phyloP scores from a whole-genome alignment of 2,888 invertebrate species.

The Ormyrus labotus region DNA sequence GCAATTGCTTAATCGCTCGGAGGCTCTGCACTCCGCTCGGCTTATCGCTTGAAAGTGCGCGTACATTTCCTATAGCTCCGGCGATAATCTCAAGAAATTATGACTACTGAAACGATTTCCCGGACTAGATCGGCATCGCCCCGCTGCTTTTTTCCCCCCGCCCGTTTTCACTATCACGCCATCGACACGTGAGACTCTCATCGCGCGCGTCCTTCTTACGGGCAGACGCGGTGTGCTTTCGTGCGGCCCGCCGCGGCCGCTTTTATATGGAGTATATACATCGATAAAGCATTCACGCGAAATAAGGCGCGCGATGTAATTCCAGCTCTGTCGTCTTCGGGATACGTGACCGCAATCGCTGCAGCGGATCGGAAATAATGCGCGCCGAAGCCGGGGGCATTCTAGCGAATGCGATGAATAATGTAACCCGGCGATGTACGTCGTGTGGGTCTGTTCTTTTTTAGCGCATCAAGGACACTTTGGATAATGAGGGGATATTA shows the following conservation, averaged over 20 bases:
- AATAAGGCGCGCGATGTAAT: slow-evolving; percentile 67
- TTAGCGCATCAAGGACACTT: slow-evolving; percentile 38
- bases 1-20: not conserved
- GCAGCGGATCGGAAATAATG: slow-evolving; percentile 67
- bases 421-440: not conserved
- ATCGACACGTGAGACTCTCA: slow-evolving; percentile 41
- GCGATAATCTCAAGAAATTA: slow-evolving; percentile 51
- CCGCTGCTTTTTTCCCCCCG: not conserved
- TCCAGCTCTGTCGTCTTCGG: slow-evolving; percentile 57
- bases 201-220: not conserved
- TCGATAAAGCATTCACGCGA: slow-evolving; percentile 71
- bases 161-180: slow-evolving; percentile 21
- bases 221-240: not conserved
- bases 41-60: slow-evolving; percentile 25
- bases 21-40: not conserved
- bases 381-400: not conserved
- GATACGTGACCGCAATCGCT: slow-evolving; percentile 67
- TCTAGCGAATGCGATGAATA: slow-evolving; percentile 44
- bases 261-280: slow-evolving; percentile 60
- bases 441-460: not conserved
- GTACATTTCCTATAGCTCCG: slow-evolving; percentile 3
- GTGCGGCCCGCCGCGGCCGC: slow-evolving; percentile 26
- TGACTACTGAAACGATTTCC: slow-evolving; percentile 18
- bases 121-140: slow-evolving; percentile 26
- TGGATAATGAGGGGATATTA: slow-evolving; percentile 43